A percentile compares a stretch with the other conserved stretches of the same genome.
Conservation (phyloP, 2,797 vertebrate species). For the Bufotes viridis region DNA sequence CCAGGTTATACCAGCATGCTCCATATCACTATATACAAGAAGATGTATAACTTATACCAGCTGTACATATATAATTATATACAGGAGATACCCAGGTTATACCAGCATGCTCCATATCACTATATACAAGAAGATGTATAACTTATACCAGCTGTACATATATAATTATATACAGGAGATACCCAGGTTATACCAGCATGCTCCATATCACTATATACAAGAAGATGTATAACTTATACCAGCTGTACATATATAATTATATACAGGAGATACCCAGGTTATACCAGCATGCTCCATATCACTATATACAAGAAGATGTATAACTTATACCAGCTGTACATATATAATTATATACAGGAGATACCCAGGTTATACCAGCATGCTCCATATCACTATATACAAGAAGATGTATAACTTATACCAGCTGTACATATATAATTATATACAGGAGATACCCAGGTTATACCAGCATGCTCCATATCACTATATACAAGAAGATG, state of each 20-base stretch:
- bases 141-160: background rate
- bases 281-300: background rate
- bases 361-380: background rate
- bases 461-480: background rate
- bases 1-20: background rate
- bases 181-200: background rate
- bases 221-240: background rate
- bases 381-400: background rate
- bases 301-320: background rate
- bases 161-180: background rate
- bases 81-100: background rate
- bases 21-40: background rate
- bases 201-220: background rate
- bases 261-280: background rate
- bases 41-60: background rate
- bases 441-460: background rate
- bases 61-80: background rate
- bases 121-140: background rate
- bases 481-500: too few species aligned
- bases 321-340: background rate
- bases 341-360: background rate
- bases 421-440: background rate
- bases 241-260: background rate
- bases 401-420: background rate
- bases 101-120: background rate